Base-by-base conservation (phyloP, 2,797 vertebrate species). In the Acanthurus leucopareius region DNA sequence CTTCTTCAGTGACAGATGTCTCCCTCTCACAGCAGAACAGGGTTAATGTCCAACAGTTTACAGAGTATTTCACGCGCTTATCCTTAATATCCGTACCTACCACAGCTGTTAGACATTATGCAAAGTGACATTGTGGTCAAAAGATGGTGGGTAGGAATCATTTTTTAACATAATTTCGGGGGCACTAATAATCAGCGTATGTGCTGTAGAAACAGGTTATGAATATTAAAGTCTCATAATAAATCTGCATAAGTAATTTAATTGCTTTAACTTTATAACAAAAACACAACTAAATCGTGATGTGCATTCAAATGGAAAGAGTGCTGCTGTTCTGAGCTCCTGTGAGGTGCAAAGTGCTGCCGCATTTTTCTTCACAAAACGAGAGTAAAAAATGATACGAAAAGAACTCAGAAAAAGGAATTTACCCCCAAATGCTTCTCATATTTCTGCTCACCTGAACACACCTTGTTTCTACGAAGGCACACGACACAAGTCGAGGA, bases 401-500 rank as follows among this genome's bases (percentile, higher is more conserved):
- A 10, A 3, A 28, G 15, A 61, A 57, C 35, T 62, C 32, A 35
- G 7, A 14, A 45, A 42, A 0, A 8, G 48, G 20, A 25, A 38
- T 53, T 14, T 17, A 51, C 10, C 4, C 51, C 10, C 1, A 3
- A 0, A 32, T 16, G n/a, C 22, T 19, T 19, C 69, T 64, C 11
- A 22, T n/a, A 65, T 53, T 59, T 73, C 47, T 76, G 10, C 54
- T 58, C 15, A 57, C 3, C 59, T 61, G 16, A 15, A 58, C 0
- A 0, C 6, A 22, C 11, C 5, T 58, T 32, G 16, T 53, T 51
- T 53, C 64, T 62, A 15, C 25, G 48, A 69, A 60, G 59, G 62
- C 44, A 65, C 68, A 68, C 53, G 49, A 25, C 17, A 66, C 48
- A 25, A 62, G 15, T 48, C 32, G 17, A 16, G 58, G n/a, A 66